Evolutionary conservation across 2,888 invertebrate genomes (phyloP).

Genomic region (Dasypogon diadema): DNA sequence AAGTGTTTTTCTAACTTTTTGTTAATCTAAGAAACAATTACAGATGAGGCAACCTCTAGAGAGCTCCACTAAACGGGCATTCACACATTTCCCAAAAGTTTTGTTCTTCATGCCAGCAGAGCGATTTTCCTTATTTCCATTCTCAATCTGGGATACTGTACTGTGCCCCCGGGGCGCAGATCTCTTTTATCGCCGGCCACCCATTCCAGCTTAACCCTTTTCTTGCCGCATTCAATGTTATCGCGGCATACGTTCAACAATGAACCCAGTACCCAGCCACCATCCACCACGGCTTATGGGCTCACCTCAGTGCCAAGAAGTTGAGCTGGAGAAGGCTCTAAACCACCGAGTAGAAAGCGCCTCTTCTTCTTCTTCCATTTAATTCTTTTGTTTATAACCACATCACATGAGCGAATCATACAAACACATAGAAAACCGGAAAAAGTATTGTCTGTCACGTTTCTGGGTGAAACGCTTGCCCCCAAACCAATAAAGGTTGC

Average conservation of each 20-base stretch:
- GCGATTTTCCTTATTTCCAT: not conserved
- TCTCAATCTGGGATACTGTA: not conserved
- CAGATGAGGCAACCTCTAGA: slow-evolving; percentile 6
- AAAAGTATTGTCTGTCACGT: slow-evolving; percentile 1
- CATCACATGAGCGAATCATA: not conserved
- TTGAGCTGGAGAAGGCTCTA: no score
- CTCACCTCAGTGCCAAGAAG: not conserved
- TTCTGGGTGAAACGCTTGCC: not conserved
- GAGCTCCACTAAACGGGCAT: not conserved
- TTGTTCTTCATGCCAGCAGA: not conserved
- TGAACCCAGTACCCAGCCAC: no score
- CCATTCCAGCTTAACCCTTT: not conserved
- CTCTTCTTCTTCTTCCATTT: not conserved
- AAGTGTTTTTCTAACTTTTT: slow-evolving; percentile 28
- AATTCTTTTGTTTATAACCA: not conserved
- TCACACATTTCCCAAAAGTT: not conserved
- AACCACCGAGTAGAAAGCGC: not conserved
- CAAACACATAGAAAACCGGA: not conserved
- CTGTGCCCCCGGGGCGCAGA: not conserved
- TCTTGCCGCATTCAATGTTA: not conserved
- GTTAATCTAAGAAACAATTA: slow-evolving; percentile 37
- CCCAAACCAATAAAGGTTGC: no score
- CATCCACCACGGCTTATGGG: not conserved
- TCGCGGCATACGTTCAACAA: not conserved
- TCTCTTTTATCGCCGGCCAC: not conserved